These are phyloP conservation scores for Lathamus discolor DNA, from an alignment of 2,113 vertebrate species.

Conservation along the genomic window DNA sequence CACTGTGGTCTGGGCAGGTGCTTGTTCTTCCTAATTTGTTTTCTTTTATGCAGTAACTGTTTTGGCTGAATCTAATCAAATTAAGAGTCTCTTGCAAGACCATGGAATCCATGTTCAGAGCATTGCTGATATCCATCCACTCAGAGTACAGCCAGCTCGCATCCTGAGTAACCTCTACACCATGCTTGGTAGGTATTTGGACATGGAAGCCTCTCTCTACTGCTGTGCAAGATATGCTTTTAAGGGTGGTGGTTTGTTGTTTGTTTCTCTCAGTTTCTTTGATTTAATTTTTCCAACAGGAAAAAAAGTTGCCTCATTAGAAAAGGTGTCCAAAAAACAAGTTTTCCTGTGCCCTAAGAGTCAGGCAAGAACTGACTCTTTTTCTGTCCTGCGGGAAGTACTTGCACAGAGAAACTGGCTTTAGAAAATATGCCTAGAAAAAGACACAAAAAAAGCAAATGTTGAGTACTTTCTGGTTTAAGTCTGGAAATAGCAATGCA, in stretches of 20 bases:
- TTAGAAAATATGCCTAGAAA: not conserved
- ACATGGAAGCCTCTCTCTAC: not conserved
- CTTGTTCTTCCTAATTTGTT: not conserved
- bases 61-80: slow-evolving; percentile 87
- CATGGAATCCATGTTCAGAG: slow-evolving; percentile 85
- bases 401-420: not conserved
- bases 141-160: slow-evolving; percentile 90
- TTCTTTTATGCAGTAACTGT: slow-evolving; percentile 83
- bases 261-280: not conserved
- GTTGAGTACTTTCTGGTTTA: not conserved
- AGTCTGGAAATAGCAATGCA: not conserved
- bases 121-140: slow-evolving; percentile 85
- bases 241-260: not conserved
- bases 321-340: not conserved
- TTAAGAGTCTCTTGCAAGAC: slow-evolving; percentile 83
- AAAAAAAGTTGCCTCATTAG: not conserved
- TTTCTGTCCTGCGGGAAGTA: not conserved
- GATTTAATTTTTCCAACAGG: not conserved
- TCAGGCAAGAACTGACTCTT: not conserved
- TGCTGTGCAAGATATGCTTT: not conserved
- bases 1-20: not conserved
- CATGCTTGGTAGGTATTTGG: slow-evolving; percentile 84
- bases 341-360: not conserved
- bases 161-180: slow-evolving; percentile 96
- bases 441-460: not conserved